Evolutionary conservation across 2,888 invertebrate species (phyloP), one percentile per base, ranked within the genome.

Genomic region (Xylophagus ater): DNA sequence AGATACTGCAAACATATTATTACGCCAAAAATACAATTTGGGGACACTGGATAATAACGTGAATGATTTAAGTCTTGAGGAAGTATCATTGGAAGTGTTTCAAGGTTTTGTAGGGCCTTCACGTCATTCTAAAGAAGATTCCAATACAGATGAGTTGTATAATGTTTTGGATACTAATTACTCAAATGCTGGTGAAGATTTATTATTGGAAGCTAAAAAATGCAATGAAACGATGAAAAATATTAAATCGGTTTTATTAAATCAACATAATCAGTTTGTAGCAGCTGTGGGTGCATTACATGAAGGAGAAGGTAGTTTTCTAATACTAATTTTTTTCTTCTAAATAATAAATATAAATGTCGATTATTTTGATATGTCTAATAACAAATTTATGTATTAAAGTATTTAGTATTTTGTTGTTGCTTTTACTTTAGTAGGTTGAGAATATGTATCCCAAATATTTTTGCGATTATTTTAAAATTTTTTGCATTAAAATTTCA

Each of bases 1-100:
- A 48, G 74, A 74, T 49, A 74, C 76, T 38, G 74, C 78, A 8
- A 75, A 70, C 48, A 64, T 68, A 2, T 67, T 67, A 49, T 55
- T 70, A 34, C 56, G 58, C 61, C 39, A 13, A 14, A 65, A 39
- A 45, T 59, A 10, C 33, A 46, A 15, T 56, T 57, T 38, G 55
- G 57, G 32, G 57, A 60, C 6, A 17, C 18, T 13, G 18, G 25
- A 4, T 17, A 30, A 4, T 34, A 52, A 2, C 69, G 68, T 49
- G 69, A 71, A 69, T 0, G 72, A 76, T 51, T 67, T 74, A 15
- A 84, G 82, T 53, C 66, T 86, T 47, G 85, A 86, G 54, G 82
- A 86, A 58, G 81, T 85, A 51, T 80, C 81, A 1, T 61, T 83
- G 19, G 79, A 78, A 59, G 59, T 81, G 40, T 73, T 78, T 23